Percentiles rank a stretch among this genome's conserved stretches.
phyloP scores from a whole-genome alignment of 2,113 vertebrate species.

The Sapajus apella region DNA sequence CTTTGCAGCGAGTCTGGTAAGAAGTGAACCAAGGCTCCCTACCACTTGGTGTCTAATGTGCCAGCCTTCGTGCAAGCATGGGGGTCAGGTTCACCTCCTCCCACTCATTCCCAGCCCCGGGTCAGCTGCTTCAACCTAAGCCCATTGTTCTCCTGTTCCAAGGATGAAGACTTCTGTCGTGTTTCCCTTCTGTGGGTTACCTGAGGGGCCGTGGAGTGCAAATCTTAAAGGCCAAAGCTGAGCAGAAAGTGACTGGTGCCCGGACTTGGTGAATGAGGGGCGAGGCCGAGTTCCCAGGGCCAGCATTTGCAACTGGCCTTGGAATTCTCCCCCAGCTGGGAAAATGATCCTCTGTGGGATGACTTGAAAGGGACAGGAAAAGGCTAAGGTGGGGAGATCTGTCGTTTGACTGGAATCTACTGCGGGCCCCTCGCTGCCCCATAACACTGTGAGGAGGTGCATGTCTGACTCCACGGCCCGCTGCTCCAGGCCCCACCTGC shows the following conservation, averaged over 20 bases:
- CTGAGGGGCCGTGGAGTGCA: neutral
- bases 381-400: rapidly evolving
- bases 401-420: rapidly evolving
- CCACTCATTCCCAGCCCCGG: neutral
- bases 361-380: neutral
- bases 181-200: neutral
- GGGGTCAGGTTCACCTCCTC: rapidly evolving
- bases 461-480: rapidly evolving
- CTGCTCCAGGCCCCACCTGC: rapidly evolving
- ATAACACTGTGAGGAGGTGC: neutral
- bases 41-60: neutral
- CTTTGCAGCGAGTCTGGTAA: no score
- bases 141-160: neutral
- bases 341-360: neutral
- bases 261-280: no score
- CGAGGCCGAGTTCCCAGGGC: neutral
- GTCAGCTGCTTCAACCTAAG: neutral
- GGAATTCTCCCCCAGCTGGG: neutral
- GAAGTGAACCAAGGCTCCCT: neutral
- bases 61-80: no score
- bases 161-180: neutral
- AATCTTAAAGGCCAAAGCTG: neutral
- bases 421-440: rapidly evolving
- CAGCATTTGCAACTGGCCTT: neutral
- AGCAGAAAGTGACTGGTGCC: neutral